Conservation (phyloP, 2,797 vertebrate genomes). For the Myioborus miniatus region DNA sequence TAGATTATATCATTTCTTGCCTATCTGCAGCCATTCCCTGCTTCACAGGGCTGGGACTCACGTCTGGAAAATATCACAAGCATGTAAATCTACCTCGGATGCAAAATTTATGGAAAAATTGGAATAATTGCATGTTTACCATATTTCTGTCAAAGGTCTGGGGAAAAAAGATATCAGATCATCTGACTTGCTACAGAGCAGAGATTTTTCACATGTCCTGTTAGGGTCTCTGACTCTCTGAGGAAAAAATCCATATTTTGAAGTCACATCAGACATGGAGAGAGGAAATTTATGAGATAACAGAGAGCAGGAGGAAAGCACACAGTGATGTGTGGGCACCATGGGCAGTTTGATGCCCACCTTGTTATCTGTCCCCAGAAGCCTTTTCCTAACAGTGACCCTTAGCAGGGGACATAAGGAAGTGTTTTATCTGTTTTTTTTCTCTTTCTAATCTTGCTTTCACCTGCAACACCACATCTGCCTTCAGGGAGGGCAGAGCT, state of each 20-base stretch:
- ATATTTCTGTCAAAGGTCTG: constrained; percentile 58
- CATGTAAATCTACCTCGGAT: constrained; percentile 59
- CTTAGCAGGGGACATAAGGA: neutral
- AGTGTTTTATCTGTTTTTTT: neutral
- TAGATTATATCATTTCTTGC: constrained; percentile 72
- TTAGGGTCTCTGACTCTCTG: neutral
- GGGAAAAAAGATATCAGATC: constrained; percentile 28
- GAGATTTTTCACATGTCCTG: constrained; percentile 20
- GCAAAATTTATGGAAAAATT: constrained; percentile 63
- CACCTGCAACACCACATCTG: neutral
- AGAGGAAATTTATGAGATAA: neutral
- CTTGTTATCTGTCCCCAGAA: neutral
- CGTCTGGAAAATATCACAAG: constrained; percentile 52
- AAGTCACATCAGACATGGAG: neutral
- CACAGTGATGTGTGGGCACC: neutral
- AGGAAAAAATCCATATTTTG: neutral
- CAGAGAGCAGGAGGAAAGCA: neutral
- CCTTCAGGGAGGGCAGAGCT: neutral
- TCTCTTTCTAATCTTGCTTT: neutral
- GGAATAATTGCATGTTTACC: constrained; percentile 66
- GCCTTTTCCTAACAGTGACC: neutral
- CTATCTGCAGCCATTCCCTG: constrained; percentile 58
- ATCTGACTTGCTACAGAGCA: neutral
- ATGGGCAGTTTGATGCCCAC: neutral
- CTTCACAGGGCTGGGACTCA: constrained; percentile 27